phyloP scores from a whole-genome alignment of 2,113 vertebrate species.

The Anseranas semipalmata region DNA sequence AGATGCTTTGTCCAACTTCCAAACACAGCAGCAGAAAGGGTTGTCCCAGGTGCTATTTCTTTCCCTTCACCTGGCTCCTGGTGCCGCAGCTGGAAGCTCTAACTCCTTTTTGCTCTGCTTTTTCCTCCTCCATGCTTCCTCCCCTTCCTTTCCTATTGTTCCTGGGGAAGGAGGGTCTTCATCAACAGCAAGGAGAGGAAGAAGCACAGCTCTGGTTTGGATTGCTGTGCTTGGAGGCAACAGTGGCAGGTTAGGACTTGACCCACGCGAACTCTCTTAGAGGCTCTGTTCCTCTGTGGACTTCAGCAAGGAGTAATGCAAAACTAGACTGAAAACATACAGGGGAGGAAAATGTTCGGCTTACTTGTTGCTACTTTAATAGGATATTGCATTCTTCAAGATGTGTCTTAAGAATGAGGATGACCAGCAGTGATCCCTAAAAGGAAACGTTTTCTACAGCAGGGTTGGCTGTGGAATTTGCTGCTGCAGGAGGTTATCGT shows the following conservation, averaged over 20 bases:
- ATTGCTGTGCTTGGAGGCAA: not conserved
- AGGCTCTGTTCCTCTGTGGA: not conserved
- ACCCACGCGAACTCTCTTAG: not conserved
- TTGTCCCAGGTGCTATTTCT: not conserved
- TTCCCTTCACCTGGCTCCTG: not conserved
- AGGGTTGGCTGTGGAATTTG: not conserved
- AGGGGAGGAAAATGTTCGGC: not conserved
- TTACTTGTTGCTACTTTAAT: not conserved
- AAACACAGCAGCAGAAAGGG: not conserved
- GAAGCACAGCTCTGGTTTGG: not conserved
- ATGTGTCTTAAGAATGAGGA: not conserved
- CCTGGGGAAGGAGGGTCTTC: not conserved
- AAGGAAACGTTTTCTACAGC: not conserved
- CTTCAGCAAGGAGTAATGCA: not conserved
- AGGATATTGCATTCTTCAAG: not conserved
- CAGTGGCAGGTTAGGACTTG: not conserved
- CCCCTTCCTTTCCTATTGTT: not conserved
- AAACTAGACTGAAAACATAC: not conserved
- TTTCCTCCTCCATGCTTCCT: not conserved
- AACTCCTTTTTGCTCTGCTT: not conserved
- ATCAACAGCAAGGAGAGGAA: not conserved
- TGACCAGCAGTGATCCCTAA: not conserved
- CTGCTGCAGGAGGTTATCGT: not conserved
- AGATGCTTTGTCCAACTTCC: not conserved
- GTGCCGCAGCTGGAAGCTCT: not conserved